phyloP scores from a whole-genome alignment of 2,888 invertebrate species.

The Thecophora atra region DNA sequence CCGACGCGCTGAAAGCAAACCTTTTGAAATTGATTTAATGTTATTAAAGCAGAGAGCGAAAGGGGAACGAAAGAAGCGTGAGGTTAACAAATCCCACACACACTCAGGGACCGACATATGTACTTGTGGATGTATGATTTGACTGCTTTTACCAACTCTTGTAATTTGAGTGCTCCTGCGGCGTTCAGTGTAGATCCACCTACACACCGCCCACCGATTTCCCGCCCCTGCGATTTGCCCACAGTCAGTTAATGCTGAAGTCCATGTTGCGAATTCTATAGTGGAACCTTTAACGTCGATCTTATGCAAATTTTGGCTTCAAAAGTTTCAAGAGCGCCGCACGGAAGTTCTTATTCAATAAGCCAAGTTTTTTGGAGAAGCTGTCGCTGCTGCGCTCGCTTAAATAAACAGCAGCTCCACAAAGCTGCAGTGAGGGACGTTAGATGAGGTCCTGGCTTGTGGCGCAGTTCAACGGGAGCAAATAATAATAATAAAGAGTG shows the following conservation, averaged over 20 bases:
- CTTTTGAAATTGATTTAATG: constrained; percentile 60
- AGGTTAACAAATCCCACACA: background rate
- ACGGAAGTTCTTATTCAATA: constrained; percentile 63
- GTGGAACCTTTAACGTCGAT: constrained; percentile 66
- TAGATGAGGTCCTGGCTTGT: constrained; percentile 13
- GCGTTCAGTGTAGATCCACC: background rate
- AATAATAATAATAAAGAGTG: constrained; percentile 66
- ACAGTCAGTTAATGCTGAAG: constrained; percentile 49
- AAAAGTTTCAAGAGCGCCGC: constrained; percentile 54
- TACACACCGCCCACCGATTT: background rate
- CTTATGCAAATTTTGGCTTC: constrained; percentile 65
- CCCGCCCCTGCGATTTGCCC: background rate
- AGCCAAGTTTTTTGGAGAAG: constrained; percentile 58
- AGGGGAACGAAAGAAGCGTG: background rate
- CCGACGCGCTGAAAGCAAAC: constrained; percentile 19
- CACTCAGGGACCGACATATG: background rate
- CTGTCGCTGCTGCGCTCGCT: constrained; percentile 47
- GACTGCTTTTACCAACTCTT: background rate
- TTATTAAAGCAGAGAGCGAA: constrained; percentile 52
- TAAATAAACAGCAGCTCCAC: constrained; percentile 54
- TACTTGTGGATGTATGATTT: background rate
- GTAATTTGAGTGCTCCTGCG: constrained; percentile 25
- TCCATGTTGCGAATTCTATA: constrained; percentile 61
- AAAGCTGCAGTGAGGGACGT: constrained; percentile 15
- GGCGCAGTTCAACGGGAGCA: constrained; percentile 54